These are phyloP conservation scores for Trogon surrucura DNA, from an alignment of 2,113 vertebrate genomes.

Conservation along the genomic window DNA sequence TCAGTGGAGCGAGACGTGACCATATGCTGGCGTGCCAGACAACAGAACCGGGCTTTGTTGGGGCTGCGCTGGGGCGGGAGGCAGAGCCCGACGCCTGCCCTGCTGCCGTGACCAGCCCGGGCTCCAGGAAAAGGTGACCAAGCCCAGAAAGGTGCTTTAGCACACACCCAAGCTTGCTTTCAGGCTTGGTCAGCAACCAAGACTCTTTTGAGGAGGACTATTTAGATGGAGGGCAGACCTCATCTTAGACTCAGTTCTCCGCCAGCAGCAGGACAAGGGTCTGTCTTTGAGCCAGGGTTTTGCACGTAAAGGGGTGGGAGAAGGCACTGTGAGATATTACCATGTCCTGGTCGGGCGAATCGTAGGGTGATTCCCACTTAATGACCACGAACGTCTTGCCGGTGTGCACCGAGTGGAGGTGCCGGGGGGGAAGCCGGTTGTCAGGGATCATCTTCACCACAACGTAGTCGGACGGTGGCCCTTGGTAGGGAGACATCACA, in stretches of 20 bases:
- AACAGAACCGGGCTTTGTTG: not conserved
- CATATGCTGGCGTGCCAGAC: fast-evolving
- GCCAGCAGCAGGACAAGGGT: not conserved
- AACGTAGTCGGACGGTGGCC: slow-evolving; percentile 87
- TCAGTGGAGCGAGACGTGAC: not conserved
- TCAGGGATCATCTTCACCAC: slow-evolving; percentile 97
- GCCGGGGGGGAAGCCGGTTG: slow-evolving; percentile 92
- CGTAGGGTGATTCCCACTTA: slow-evolving; percentile 96
- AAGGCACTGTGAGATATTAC: slow-evolving; percentile 62
- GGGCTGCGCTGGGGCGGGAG: not conserved
- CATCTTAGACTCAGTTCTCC: not conserved
- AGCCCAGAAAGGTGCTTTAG: not conserved
- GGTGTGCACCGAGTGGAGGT: slow-evolving; percentile 84
- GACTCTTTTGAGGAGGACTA: not conserved
- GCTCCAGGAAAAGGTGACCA: not conserved
- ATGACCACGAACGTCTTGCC: slow-evolving; percentile 85
- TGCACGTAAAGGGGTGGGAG: not conserved
- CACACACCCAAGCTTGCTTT: not conserved
- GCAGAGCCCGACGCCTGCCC: not conserved
- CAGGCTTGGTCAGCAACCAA: not conserved
- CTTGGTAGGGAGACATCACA: slow-evolving; percentile 85
- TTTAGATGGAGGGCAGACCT: not conserved
- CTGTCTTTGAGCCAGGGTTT: not conserved
- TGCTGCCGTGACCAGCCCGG: not conserved
- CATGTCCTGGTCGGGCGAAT: slow-evolving; percentile 86